These are phyloP conservation scores for Sciaenops ocellatus DNA, from an alignment of 2,797 vertebrate genomes.

Conservation along the genomic window DNA sequence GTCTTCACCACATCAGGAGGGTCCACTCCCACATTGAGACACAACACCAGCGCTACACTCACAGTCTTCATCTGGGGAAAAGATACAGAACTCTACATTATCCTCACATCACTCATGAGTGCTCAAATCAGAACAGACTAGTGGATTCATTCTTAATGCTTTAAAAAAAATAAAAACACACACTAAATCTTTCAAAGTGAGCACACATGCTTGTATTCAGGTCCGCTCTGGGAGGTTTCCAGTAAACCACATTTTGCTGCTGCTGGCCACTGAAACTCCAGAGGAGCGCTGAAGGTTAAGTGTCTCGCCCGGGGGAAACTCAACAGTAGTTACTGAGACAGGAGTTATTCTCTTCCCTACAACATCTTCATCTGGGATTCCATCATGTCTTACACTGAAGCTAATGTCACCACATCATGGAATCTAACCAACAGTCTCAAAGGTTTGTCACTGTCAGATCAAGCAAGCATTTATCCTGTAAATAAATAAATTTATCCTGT, in stretches of 20 bases:
- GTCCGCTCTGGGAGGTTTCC: neutral
- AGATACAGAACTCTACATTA: constrained; percentile 7
- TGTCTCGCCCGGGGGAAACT: neutral
- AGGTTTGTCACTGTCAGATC: neutral
- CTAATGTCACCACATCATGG: neutral
- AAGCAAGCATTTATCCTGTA: too few relatives aligned
- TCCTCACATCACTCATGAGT: neutral
- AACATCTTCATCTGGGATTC: constrained; percentile 3
- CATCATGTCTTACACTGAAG: neutral
- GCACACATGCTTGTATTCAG: constrained; percentile 1
- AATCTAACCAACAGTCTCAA: neutral
- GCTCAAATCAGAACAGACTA: neutral
- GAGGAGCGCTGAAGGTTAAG: constrained; percentile 26
- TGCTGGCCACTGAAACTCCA: constrained; percentile 19
- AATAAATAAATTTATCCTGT: too few relatives aligned
- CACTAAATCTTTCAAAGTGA: constrained; percentile 7
- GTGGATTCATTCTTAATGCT: neutral
- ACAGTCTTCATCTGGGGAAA: constrained; percentile 96
- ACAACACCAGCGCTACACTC: constrained; percentile 97
- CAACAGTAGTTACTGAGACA: constrained; percentile 8
- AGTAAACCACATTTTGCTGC: constrained; percentile 11
- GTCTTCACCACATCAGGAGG: constrained; percentile 99
- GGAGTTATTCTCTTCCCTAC: neutral
- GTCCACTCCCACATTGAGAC: constrained; percentile 98
- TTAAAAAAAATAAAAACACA: neutral